Base-by-base conservation (phyloP, 2,113 vertebrate species). In the Ploceus nigricollis region DNA sequence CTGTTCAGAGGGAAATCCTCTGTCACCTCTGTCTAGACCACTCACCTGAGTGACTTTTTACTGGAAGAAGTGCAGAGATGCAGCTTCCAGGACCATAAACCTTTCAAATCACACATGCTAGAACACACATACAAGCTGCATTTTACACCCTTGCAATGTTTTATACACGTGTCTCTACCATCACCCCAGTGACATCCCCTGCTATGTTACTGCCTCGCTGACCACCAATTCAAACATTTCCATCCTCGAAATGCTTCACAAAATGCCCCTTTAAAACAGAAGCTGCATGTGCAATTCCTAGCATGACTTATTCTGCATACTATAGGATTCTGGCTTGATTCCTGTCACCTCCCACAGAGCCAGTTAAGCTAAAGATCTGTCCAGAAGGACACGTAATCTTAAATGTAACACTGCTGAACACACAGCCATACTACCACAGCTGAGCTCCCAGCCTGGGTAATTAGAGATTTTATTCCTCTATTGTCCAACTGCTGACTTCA, bases 11-110 rank as follows among this genome's bases (percentile, higher is more conserved):
- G 69, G 93, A 82, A 89, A 96, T 88, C 75, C 83, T 94, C 87
- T 1, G 2, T 90, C 91, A 87, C 81, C 82, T 96, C 96, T 82
- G 93, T 95, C 96, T 96, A 91, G 96, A 96, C 95, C 37, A 15
- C 39, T 69, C 89, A 94, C 90, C 93, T 92, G 87, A 77, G 69
- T 83, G 87, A 80, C 58, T 78, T 82, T 85, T 82, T 84, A 61
- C 71, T 85, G 81, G 89, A 82, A 90, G 64, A 24, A 85, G 56
- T 42, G 65, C 71, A 27, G 72, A 71, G 75, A 60, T 83, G 76
- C 17, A 81, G 40, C 63, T 76, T 68, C 85, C 92, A 86, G 68
- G 70, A 35, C 48, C 66, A 54, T 5, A 77, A 86, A n/a, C 37
- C 65, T 82, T 65, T 66, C 56, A 63, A 69, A 86, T 22, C 58